A percentile compares a stretch with the other conserved stretches of the same genome.
Conservation (phyloP, 2,113 vertebrate species). For the Brachypodius melanocephalos region DNA sequence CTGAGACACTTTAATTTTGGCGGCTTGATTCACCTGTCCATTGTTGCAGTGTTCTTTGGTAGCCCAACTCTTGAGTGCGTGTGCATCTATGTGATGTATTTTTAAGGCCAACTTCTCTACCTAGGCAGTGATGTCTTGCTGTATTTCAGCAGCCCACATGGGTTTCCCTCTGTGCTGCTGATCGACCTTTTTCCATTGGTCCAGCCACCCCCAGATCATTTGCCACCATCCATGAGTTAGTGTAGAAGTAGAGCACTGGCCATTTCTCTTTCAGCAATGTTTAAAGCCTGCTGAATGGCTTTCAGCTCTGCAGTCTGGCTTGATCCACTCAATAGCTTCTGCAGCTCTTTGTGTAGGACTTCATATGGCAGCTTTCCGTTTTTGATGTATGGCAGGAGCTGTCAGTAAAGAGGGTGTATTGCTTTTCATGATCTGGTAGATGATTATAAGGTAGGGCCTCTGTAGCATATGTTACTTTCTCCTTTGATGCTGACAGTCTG, state of each 20-base stretch:
- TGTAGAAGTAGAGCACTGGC: neutral
- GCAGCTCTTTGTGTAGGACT: neutral
- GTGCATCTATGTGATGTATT: fast-evolving
- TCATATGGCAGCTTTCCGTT: neutral
- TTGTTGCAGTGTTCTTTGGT: neutral
- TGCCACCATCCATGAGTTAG: fast-evolving
- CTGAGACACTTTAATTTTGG: neutral
- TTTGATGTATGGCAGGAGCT: neutral
- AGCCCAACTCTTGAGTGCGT: fast-evolving
- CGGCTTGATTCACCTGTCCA: neutral
- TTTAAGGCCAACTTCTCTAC: neutral
- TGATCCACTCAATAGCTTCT: neutral
- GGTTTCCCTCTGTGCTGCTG: neutral
- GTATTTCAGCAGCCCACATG: neutral
- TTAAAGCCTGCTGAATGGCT: neutral
- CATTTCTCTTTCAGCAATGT: neutral
- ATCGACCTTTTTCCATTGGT: fast-evolving
- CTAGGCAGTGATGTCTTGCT: neutral
- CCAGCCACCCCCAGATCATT: neutral
- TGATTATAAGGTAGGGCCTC: neutral
- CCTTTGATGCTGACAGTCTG: neutral
- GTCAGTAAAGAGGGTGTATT: neutral
- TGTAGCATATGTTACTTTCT: neutral
- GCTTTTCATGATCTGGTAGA: neutral
- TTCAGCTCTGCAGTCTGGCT: neutral